Evolutionary conservation across 1,140 invertebrate species (phyloP).

Genomic region (Scylla paramamosain): DNA sequence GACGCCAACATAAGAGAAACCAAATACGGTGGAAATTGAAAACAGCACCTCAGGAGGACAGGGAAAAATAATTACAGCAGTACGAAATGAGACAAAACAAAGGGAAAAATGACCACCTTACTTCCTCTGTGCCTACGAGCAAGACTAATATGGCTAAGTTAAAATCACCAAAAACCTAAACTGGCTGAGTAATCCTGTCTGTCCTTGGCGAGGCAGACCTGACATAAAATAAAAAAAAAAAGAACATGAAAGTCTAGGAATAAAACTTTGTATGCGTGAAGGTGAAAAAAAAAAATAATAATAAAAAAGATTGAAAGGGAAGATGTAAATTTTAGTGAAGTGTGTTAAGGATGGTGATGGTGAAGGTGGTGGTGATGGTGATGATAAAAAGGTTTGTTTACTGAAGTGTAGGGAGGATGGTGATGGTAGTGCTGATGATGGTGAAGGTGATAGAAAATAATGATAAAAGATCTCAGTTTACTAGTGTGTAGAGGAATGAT

Average conservation of each 20-base stretch:
- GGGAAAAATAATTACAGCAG: neutral
- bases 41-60: neutral
- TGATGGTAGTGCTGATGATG: neutral
- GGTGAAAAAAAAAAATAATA: neutral
- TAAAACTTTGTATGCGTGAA: too few species aligned
- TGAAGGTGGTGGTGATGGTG: neutral
- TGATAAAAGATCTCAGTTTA: neutral
- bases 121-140: neutral
- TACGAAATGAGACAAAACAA: neutral
- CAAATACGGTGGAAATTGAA: neutral
- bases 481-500: neutral
- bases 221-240: too few species aligned
- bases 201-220: neutral
- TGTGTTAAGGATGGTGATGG: neutral
- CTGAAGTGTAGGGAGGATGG: neutral
- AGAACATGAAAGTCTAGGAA: too few species aligned
- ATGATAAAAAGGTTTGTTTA: too few species aligned
- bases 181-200: neutral
- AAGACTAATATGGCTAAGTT: neutral
- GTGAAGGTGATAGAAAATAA: neutral
- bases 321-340: neutral
- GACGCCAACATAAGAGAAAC: neutral
- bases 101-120: neutral
- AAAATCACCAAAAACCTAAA: neutral
- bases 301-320: neutral